A percentile compares a stretch with the other conserved stretches of the same genome.
These are phyloP conservation scores for Coenonympha glycerion DNA, from an alignment of 2,888 invertebrate genomes.

Conservation along the genomic window DNA sequence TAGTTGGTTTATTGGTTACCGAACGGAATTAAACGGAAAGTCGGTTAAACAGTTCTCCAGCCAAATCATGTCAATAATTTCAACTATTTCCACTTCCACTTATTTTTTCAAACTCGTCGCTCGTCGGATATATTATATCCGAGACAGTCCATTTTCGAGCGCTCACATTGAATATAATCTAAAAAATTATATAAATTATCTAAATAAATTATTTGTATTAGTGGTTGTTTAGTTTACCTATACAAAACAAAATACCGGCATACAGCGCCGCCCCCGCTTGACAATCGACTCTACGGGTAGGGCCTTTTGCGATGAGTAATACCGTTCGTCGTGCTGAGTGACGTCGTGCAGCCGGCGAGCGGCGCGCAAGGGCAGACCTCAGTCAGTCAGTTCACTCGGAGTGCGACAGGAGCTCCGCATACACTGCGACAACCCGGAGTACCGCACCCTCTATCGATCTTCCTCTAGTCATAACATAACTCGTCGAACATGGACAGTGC, in stretches of 20 bases:
- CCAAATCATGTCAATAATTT: constrained; percentile 47
- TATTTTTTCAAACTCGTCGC: constrained; percentile 15
- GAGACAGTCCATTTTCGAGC: background rate
- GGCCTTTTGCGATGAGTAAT: constrained; percentile 59
- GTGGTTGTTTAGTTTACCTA: constrained; percentile 6
- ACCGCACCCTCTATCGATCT: constrained; percentile 56
- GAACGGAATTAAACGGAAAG: constrained; percentile 16
- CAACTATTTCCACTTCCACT: constrained; percentile 30
- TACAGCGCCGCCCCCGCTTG: constrained; percentile 36
- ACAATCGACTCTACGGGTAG: constrained; percentile 43
- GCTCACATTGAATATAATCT: background rate
- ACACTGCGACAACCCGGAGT: constrained; percentile 25
- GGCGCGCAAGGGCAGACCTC: constrained; percentile 41
- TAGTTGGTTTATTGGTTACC: background rate
- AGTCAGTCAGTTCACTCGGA: constrained; percentile 48
- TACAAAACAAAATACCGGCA: constrained; percentile 31
- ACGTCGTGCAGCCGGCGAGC: constrained; percentile 53
- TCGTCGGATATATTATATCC: no score
- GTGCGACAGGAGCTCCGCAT: constrained; percentile 53
- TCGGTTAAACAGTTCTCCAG: constrained; percentile 51
- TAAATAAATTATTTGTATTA: background rate
- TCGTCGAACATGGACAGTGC: constrained; percentile 48
- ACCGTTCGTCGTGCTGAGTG: constrained; percentile 66
- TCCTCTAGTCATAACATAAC: constrained; percentile 34
- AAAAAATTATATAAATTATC: background rate